Percentiles rank a stretch among this genome's conserved stretches.
Conservation (phyloP, 2,113 vertebrate species). For the Pan troglodytes region NHGRI_mPanTro3-v2.1_pri NC_072409.2:109746001-109746500, state of each 20-base stretch:
- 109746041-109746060: neutral
- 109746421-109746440: neutral
- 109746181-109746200: neutral
- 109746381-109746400: neutral
- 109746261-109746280: neutral
- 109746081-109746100: neutral
- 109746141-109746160: constrained; percentile 2
- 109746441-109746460: neutral
- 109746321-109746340: neutral
- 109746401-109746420: neutral
- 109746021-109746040: neutral
- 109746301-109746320: neutral
- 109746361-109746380: neutral
- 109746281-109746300: neutral
- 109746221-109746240: neutral
- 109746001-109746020: neutral
- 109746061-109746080: neutral
- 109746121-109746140: neutral
- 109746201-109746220: neutral
- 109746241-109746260: neutral
- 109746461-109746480: neutral
- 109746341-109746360: neutral
- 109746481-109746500: neutral
- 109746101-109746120: neutral
- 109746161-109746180: neutral